Evolutionary conservation across 1,140 invertebrate genomes (phyloP).

Genomic region (Pectinophora gossypiella): DNA sequence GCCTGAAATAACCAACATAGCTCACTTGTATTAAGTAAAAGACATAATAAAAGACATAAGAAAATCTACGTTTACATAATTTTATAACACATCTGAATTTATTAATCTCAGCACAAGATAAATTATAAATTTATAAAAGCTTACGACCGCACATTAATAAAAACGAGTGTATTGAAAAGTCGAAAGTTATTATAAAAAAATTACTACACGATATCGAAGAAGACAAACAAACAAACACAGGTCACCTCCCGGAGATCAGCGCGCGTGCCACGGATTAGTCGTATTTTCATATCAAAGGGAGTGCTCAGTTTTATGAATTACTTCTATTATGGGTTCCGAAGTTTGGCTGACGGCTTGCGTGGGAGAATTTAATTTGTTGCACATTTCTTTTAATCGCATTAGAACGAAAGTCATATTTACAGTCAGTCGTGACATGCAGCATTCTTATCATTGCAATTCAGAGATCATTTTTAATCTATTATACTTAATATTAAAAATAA

Average conservation of each 20-base stretch:
- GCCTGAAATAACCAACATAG: no score
- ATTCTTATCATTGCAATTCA: constrained; percentile 38
- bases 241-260: constrained; percentile 36
- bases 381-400: constrained; percentile 55
- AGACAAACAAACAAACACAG: constrained; percentile 44
- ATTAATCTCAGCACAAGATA: constrained; percentile 53
- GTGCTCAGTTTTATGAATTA: constrained; percentile 61
- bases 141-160: constrained; percentile 46
- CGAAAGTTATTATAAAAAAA: constrained; percentile 47
- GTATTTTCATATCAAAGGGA: constrained; percentile 71
- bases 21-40: no score
- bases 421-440: constrained; percentile 20
- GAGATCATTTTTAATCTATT: no score
- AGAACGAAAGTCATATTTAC: constrained; percentile 38
- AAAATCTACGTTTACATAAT: constrained; percentile 33
- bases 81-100: constrained; percentile 50
- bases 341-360: constrained; percentile 48
- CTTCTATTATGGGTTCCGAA: constrained; percentile 31
- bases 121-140: constrained; percentile 58
- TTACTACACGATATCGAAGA: constrained; percentile 32
- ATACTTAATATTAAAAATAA: no score
- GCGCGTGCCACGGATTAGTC: constrained; percentile 62
- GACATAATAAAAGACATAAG: no score
- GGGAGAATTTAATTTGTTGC: constrained; percentile 66
- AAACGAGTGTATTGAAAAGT: constrained; percentile 49